Conservation (phyloP, 2,797 vertebrate genomes). For the Phrynocephalus guinanensis region DNA sequence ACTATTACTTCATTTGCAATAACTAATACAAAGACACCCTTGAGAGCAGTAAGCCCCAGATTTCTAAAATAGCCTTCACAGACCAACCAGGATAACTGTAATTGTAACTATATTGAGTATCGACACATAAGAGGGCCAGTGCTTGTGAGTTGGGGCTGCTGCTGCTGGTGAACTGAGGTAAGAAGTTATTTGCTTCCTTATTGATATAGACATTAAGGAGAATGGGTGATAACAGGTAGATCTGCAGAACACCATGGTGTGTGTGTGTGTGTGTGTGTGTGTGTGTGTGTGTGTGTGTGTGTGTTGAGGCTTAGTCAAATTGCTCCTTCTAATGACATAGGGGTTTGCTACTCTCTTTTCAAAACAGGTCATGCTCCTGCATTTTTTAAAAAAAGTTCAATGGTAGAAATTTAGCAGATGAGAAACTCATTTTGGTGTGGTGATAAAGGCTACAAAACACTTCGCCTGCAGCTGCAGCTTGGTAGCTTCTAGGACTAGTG, state of each 20-base stretch:
- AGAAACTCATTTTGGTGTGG: no score
- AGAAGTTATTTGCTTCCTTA: background rate
- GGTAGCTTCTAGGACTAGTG: background rate
- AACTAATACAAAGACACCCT: constrained; percentile 19
- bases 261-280: background rate
- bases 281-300: no score
- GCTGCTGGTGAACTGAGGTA: background rate
- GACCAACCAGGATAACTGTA: background rate
- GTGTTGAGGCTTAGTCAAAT: background rate
- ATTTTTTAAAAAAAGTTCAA: no score
- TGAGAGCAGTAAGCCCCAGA: constrained; percentile 17
- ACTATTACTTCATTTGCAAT: constrained; percentile 11
- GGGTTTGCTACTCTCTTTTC: no score
- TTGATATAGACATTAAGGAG: background rate
- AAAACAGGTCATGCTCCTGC: no score
- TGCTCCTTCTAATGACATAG: no score
- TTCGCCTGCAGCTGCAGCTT: background rate
- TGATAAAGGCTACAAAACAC: no score
- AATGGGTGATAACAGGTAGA: background rate
- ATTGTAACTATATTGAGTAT: no score
- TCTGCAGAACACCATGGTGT: background rate
- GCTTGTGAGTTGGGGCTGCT: background rate
- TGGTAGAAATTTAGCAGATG: no score
- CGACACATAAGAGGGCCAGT: background rate
- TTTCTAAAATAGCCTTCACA: background rate